A percentile compares a stretch with the other conserved stretches of the same genome.
Evolutionary conservation across 1,140 invertebrate genomes (phyloP).

Genomic region (Trichonephila clavata): DNA sequence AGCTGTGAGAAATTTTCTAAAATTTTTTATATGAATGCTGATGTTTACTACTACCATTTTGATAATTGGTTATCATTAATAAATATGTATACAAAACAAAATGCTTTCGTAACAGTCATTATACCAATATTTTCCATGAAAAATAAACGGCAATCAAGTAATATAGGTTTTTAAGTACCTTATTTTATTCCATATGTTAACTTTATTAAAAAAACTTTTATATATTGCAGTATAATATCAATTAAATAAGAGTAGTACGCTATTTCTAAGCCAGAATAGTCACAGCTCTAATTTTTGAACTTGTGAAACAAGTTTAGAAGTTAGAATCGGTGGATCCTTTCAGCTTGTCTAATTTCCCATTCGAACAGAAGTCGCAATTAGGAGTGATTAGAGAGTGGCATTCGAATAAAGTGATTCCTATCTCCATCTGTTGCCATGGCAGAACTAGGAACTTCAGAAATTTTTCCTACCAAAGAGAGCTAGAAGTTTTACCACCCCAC

Average conservation of each 20-base stretch:
- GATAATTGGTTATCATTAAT: too few species aligned
- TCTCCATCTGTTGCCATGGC: conserved; percentile 49
- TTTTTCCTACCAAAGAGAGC: not conserved
- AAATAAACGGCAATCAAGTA: too few species aligned
- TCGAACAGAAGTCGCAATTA: conserved; percentile 30
- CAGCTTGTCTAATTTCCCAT: conserved; percentile 9
- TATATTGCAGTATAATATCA: not conserved
- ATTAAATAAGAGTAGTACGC: not conserved
- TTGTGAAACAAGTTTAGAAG: not conserved
- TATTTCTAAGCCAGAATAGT: not conserved
- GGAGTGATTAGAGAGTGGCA: conserved; percentile 48
- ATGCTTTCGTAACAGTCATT: too few species aligned
- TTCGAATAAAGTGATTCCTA: conserved; percentile 4
- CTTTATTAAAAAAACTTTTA: too few species aligned
- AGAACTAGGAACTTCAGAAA: conserved; percentile 16
- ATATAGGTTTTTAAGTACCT: too few species aligned
- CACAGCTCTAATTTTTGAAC: not conserved
- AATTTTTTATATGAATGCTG: too few species aligned
- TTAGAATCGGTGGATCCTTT: not conserved
- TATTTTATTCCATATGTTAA: too few species aligned
- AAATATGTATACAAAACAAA: too few species aligned
- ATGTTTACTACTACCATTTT: too few species aligned
- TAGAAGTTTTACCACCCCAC: not conserved
- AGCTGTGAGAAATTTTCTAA: too few species aligned
- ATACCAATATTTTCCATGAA: too few species aligned